phyloP scores from a whole-genome alignment of 1,140 invertebrate genomes.

The Dolichoris vasculosae region DNA sequence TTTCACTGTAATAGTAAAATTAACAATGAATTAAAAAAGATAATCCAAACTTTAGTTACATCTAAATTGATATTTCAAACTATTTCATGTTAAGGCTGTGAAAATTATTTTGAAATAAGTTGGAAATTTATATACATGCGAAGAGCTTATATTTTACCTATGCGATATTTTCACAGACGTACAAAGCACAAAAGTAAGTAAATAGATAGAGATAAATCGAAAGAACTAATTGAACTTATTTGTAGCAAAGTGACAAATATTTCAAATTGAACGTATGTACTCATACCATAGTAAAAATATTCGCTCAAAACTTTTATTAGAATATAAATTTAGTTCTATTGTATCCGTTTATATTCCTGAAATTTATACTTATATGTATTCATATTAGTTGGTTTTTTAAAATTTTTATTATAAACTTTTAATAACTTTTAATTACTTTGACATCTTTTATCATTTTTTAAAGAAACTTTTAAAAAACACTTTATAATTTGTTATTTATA shows the following conservation, averaged over 20 bases:
- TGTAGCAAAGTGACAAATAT: background rate
- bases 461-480: too few relatives aligned
- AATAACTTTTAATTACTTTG: too few relatives aligned
- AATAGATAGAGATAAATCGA: background rate
- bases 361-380: too few relatives aligned
- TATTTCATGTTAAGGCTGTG: background rate
- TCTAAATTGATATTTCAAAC: background rate
- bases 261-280: background rate
- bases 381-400: too few relatives aligned
- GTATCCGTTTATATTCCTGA: background rate
- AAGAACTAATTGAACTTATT: background rate
- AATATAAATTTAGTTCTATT: background rate
- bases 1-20: too few relatives aligned
- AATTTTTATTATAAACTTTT: too few relatives aligned
- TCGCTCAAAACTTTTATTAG: background rate
- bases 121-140: background rate
- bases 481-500: too few relatives aligned
- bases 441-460: too few relatives aligned
- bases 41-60: background rate
- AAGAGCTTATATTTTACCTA: background rate
- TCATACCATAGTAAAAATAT: background rate
- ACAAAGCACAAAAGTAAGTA: background rate
- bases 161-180: background rate
- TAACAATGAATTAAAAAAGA: too few relatives aligned
- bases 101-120: background rate